Conservation (phyloP, 2,113 vertebrate species). For the Symphodus melops region DNA sequence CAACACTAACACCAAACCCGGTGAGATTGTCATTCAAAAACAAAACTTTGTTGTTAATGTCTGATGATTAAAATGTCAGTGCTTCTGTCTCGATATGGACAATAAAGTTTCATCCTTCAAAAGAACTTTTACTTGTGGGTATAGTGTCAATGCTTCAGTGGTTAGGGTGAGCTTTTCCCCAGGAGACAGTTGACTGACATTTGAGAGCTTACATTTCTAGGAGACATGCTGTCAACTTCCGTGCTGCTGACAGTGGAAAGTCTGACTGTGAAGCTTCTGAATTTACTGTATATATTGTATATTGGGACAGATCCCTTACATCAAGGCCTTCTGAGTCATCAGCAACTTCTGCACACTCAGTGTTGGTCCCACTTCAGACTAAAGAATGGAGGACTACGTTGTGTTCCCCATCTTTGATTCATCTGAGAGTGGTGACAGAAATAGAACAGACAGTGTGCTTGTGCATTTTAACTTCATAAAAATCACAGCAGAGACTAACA, state of each 20-base stretch:
- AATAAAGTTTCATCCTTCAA: background rate
- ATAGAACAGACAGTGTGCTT: too few species aligned
- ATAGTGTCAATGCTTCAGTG: background rate
- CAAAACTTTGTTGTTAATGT: too few species aligned
- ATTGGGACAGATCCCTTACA: background rate
- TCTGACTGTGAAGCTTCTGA: background rate
- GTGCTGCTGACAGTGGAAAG: background rate
- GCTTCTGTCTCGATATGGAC: background rate
- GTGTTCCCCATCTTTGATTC: too few species aligned
- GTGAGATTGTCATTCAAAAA: background rate
- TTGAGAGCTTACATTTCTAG: background rate
- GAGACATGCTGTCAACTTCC: background rate
- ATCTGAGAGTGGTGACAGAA: too few species aligned
- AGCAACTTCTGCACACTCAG: background rate
- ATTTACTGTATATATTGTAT: background rate
- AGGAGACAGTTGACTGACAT: background rate
- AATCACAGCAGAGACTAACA: too few species aligned
- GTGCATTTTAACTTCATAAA: too few species aligned
- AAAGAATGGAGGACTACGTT: too few species aligned
- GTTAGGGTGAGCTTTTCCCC: background rate
- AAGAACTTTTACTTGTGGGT: background rate
- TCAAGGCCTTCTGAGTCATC: background rate
- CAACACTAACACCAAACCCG: slow-evolving; percentile 3
- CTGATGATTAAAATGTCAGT: too few species aligned
- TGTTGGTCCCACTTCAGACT: too few species aligned